Evolutionary conservation across 2,888 invertebrate genomes (phyloP).

Genomic region (Melolontha melolontha): DNA sequence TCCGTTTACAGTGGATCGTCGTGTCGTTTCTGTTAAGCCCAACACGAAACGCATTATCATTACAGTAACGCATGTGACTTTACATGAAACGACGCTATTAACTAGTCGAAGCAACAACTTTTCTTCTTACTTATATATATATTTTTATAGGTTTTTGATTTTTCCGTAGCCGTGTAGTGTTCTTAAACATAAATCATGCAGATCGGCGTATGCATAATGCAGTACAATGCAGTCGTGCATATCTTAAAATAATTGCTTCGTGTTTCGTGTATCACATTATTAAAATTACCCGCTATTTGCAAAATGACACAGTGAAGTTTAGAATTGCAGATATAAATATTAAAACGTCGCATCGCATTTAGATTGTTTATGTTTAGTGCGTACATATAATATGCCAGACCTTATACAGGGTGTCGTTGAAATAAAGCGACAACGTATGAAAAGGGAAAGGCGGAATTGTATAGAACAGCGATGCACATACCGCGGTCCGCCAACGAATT

Average conservation of each 20-base stretch:
- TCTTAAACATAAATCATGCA: slow-evolving; percentile 35
- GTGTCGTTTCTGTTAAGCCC: background rate
- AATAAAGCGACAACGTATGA: too few species aligned
- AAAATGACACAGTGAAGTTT: slow-evolving; percentile 5
- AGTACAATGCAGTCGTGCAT: slow-evolving; percentile 24
- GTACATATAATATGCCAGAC: too few species aligned
- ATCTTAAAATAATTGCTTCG: slow-evolving; percentile 27
- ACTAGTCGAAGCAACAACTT: slow-evolving; percentile 21
- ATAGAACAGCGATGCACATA: too few species aligned
- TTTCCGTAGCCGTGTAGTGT: background rate
- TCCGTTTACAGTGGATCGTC: background rate
- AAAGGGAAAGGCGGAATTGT: too few species aligned
- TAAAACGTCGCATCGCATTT: too few species aligned
- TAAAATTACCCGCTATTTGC: slow-evolving; percentile 16
- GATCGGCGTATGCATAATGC: slow-evolving; percentile 32
- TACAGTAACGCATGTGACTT: slow-evolving; percentile 34
- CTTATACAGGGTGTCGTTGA: too few species aligned
- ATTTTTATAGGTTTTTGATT: slow-evolving; percentile 17
- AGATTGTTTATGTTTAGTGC: too few species aligned
- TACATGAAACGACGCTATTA: slow-evolving; percentile 40
- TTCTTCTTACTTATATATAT: slow-evolving; percentile 15
- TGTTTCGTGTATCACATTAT: slow-evolving; percentile 16
- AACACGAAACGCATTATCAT: slow-evolving; percentile 29
- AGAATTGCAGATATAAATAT: background rate
- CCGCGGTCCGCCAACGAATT: too few species aligned